Evolutionary conservation across 2,888 invertebrate species (phyloP).

Genomic region (Timandra comae): DNA sequence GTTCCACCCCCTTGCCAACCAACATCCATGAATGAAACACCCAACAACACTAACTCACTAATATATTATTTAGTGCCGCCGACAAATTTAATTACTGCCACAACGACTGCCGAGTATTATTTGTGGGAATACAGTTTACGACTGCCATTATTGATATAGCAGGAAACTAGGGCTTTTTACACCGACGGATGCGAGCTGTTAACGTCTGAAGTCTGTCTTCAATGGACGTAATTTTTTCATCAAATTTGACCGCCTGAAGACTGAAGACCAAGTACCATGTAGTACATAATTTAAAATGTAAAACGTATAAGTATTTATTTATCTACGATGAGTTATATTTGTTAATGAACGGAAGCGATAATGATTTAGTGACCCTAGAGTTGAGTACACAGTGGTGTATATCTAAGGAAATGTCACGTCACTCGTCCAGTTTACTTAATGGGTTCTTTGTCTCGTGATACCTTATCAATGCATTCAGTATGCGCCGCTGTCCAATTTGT

Average conservation of each 20-base stretch:
- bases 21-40: constrained; percentile 53
- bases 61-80: constrained; percentile 22
- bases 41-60: constrained; percentile 23
- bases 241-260: too few species aligned
- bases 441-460: constrained; percentile 73
- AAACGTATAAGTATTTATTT: constrained; percentile 5
- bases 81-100: constrained; percentile 36
- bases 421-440: constrained; percentile 61
- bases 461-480: constrained; percentile 55
- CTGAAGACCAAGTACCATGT: too few species aligned
- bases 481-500: constrained; percentile 36
- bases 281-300: too few species aligned
- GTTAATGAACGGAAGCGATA: constrained; percentile 67
- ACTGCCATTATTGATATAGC: constrained; percentile 23
- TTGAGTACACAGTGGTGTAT: constrained; percentile 60
- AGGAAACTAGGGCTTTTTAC: constrained; percentile 25
- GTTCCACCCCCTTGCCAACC: constrained; percentile 60
- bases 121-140: constrained; percentile 33
- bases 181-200: constrained; percentile 19
- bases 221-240: too few species aligned
- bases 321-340: constrained; percentile 32
- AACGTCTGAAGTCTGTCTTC: too few species aligned
- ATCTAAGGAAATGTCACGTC: constrained; percentile 74
- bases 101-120: constrained; percentile 27
- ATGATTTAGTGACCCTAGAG: constrained; percentile 67